Conservation (phyloP, 2,113 vertebrate genomes). For the Eupsittula cactorum region DNA sequence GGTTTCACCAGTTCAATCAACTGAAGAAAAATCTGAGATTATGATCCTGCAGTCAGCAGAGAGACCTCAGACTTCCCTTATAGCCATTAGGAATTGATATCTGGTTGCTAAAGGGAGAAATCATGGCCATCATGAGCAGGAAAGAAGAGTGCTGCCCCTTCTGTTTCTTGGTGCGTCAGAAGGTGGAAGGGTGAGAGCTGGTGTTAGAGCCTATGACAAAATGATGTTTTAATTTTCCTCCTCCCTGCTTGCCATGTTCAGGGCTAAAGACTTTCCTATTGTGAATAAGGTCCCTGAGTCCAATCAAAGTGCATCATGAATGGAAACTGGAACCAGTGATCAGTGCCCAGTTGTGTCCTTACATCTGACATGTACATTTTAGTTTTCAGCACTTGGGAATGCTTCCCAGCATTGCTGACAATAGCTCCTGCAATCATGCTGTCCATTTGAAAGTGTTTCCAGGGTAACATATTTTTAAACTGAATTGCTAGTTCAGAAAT, state of each 20-base stretch:
- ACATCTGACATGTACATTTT: background rate
- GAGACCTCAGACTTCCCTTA: background rate
- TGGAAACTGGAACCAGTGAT: background rate
- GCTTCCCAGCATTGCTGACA: background rate
- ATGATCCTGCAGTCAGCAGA: background rate
- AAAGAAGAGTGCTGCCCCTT: background rate
- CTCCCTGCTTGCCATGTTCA: background rate
- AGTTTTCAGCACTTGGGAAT: background rate
- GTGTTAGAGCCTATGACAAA: background rate
- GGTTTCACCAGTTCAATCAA: background rate
- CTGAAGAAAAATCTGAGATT: background rate
- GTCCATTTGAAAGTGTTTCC: slow-evolving; percentile 37
- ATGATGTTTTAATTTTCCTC: background rate
- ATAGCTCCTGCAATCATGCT: background rate
- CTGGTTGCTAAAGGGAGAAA: background rate
- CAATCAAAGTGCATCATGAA: background rate
- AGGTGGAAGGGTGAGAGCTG: background rate
- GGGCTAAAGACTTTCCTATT: background rate
- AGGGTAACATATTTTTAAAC: slow-evolving; percentile 27
- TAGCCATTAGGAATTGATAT: background rate
- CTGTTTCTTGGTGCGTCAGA: background rate
- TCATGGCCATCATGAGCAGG: background rate
- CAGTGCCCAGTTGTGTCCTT: background rate
- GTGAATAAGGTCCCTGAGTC: background rate
- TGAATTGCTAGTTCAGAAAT: slow-evolving; percentile 57